Evolutionary conservation across 2,113 vertebrate genomes (phyloP).

Genomic region (Anoplopoma fimbria): DNA sequence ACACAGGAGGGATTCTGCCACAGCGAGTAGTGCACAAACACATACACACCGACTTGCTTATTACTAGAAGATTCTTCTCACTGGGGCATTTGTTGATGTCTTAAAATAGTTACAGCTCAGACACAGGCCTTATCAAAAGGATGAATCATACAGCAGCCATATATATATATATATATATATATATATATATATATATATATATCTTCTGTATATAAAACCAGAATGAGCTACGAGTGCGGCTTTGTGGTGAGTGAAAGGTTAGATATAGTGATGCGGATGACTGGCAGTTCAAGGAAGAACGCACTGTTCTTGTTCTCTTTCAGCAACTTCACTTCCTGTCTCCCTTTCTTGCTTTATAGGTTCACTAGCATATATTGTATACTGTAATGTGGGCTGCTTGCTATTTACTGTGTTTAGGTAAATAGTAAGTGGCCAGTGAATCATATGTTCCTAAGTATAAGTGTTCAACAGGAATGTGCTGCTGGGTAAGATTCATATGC

Average conservation of each 20-base stretch:
- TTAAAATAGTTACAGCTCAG: constrained; percentile 27
- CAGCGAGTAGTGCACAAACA: constrained; percentile 18
- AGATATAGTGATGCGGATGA: constrained; percentile 22
- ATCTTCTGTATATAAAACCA: constrained; percentile 29
- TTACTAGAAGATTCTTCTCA: constrained; percentile 3
- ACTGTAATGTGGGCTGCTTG: constrained; percentile 44
- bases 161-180: constrained; percentile 8
- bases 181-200: neutral
- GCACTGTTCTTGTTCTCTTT: constrained; percentile 46
- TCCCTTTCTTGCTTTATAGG: constrained; percentile 39
- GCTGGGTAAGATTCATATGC: constrained; percentile 31
- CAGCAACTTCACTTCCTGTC: constrained; percentile 31
- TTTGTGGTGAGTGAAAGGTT: constrained; percentile 50
- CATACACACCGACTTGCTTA: neutral
- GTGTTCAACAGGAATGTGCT: constrained; percentile 28
- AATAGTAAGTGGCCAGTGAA: constrained; percentile 22
- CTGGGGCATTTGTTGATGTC: constrained; percentile 6
- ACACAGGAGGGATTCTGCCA: constrained; percentile 34
- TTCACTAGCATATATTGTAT: constrained; percentile 43
- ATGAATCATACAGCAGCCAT: constrained; percentile 16
- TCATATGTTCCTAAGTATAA: constrained; percentile 7
- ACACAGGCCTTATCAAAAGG: constrained; percentile 20
- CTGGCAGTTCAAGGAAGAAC: constrained; percentile 53
- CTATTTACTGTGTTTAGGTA: constrained; percentile 40
- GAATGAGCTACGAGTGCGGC: constrained; percentile 29